Percentiles rank a stretch among this genome's conserved stretches.
phyloP scores from a whole-genome alignment of 2,113 vertebrate species.

The Puma concolor region DNA sequence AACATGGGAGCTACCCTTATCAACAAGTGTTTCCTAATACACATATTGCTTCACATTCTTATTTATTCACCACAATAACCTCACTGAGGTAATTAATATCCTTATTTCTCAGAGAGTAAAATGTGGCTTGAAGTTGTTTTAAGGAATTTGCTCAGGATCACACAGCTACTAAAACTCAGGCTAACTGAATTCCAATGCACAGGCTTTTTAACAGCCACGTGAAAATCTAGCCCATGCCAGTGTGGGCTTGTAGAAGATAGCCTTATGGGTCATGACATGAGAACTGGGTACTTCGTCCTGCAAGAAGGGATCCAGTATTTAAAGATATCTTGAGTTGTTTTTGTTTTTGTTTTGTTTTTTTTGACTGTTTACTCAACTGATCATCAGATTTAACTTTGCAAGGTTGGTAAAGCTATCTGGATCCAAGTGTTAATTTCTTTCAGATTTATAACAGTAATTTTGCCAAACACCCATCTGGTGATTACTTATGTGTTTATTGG shows the following conservation, averaged over 20 bases:
- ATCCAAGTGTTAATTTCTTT: slow-evolving; percentile 45
- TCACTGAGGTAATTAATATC: background rate
- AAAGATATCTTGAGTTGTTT: background rate
- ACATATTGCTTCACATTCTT: background rate
- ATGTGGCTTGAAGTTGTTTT: slow-evolving; percentile 19
- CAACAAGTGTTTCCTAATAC: background rate
- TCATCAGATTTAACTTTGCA: slow-evolving; percentile 13
- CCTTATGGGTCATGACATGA: background rate
- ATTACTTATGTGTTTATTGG: slow-evolving; percentile 46
- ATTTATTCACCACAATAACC: background rate
- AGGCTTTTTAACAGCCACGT: background rate
- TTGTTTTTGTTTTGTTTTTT: background rate
- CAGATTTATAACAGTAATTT: slow-evolving; percentile 39
- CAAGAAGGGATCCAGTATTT: background rate
- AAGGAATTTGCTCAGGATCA: background rate
- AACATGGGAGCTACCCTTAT: background rate
- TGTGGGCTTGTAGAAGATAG: background rate
- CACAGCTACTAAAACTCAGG: background rate
- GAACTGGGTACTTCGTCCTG: background rate
- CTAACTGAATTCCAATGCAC: background rate
- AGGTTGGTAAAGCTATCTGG: slow-evolving; percentile 13
- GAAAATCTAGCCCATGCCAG: background rate
- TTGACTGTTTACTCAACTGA: slow-evolving; percentile 7
- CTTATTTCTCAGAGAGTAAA: slow-evolving; percentile 12
- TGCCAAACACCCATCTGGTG: background rate